A percentile compares a stretch with the other conserved stretches of the same genome.
phyloP scores from a whole-genome alignment of 2,888 invertebrate species.

The Rhagonycha fulva region DNA sequence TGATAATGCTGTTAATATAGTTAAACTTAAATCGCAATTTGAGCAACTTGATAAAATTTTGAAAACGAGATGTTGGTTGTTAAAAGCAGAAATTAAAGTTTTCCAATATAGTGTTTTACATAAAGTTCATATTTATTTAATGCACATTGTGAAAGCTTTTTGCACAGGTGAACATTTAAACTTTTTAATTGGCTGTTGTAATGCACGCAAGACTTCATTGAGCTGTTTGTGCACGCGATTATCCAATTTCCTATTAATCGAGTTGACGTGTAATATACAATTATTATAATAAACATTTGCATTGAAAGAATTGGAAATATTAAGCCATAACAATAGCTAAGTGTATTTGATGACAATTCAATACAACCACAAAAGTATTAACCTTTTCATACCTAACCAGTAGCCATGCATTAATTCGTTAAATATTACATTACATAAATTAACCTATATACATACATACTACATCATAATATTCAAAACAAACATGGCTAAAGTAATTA shows the following conservation, averaged over 20 bases:
- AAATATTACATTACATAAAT: background rate
- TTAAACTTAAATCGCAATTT: background rate
- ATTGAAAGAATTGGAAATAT: background rate
- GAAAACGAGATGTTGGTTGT: conserved; percentile 1
- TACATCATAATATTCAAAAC: background rate
- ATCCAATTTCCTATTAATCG: conserved; percentile 26
- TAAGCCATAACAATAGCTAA: background rate
- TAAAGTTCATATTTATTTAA: conserved; percentile 34
- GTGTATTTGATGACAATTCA: background rate
- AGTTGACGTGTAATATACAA: conserved; percentile 6
- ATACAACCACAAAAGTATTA: background rate
- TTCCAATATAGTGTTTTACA: conserved; percentile 5
- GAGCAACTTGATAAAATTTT: background rate
- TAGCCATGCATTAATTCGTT: background rate
- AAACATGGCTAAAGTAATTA: background rate
- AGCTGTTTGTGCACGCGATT: conserved; percentile 35
- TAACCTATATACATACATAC: background rate
- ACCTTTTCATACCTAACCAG: background rate
- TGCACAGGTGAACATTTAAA: conserved; percentile 36
- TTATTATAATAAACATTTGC: conserved; percentile 2
- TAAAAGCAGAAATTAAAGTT: conserved; percentile 9
- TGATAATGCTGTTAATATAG: background rate
- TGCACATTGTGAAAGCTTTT: conserved; percentile 26
- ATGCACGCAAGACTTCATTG: conserved; percentile 35
- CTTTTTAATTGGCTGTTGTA: conserved; percentile 41